Evolutionary conservation across 1,140 invertebrate genomes (phyloP).

Genomic region (Zaprionus vittiger): DNA sequence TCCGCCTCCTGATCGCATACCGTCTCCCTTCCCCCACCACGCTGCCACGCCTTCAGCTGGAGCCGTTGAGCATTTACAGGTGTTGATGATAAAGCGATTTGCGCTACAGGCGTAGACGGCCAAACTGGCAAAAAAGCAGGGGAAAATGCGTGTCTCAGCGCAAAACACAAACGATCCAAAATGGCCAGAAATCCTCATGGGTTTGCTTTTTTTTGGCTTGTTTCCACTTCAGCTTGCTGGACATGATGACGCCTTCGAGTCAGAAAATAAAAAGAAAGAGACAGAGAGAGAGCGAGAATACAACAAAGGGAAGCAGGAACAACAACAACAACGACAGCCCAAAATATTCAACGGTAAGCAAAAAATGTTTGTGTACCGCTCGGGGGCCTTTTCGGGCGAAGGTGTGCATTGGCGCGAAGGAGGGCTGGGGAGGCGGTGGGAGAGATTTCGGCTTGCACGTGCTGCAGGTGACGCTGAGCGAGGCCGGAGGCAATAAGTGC

Average conservation of each 20-base stretch:
- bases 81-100: slow-evolving; percentile 71
- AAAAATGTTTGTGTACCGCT: slow-evolving; percentile 37
- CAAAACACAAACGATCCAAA: slow-evolving; percentile 33
- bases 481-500: background rate
- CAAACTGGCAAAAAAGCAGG: background rate
- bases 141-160: slow-evolving; percentile 59
- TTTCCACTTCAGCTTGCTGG: background rate
- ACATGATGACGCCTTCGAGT: slow-evolving; percentile 1
- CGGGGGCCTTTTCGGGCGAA: slow-evolving; percentile 4
- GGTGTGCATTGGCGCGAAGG: background rate
- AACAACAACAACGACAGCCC: background rate
- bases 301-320: background rate
- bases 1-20: background rate
- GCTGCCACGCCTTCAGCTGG: background rate
- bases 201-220: slow-evolving; percentile 10
- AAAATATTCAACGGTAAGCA: slow-evolving; percentile 41
- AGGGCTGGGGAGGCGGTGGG: too few relatives aligned
- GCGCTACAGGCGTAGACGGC: slow-evolving; percentile 9
- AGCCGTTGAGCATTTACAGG: slow-evolving; percentile 42
- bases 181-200: slow-evolving; percentile 28
- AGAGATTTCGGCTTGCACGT: background rate
- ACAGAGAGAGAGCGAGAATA: background rate
- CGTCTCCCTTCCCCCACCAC: background rate
- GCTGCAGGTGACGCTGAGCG: slow-evolving; percentile 12
- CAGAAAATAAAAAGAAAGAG: slow-evolving; percentile 9